phyloP scores from a whole-genome alignment of 2,113 vertebrate genomes.

The Tyto alba region DNA sequence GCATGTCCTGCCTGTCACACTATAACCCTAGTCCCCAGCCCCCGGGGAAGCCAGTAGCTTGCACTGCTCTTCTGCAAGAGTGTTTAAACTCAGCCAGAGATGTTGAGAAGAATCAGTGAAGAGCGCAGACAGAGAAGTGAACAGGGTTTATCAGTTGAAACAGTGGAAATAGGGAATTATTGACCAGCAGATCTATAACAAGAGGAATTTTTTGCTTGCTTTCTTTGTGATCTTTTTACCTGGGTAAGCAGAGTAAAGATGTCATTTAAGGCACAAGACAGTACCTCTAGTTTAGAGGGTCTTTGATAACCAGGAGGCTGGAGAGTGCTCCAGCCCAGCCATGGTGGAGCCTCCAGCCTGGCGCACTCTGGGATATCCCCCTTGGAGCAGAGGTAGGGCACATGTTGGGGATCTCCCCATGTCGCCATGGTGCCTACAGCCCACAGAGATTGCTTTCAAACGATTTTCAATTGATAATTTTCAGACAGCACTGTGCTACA shows the following conservation, averaged over 20 bases:
- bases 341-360: rapidly evolving
- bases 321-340: neutral
- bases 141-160: neutral
- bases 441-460: neutral
- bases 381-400: neutral
- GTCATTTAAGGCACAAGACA: neutral
- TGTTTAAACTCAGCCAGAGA: neutral
- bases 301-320: neutral
- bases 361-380: rapidly evolving
- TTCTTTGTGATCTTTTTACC: neutral
- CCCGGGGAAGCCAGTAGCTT: neutral
- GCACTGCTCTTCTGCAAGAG: neutral
- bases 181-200: neutral
- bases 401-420: rapidly evolving
- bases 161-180: neutral
- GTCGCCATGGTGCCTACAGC: neutral
- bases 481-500: rapidly evolving
- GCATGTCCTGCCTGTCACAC: neutral
- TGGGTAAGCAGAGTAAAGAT: neutral
- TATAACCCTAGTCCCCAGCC: rapidly evolving
- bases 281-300: neutral
- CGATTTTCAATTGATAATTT: neutral
- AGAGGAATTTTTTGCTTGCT: neutral
- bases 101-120: neutral
- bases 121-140: neutral